phyloP scores from a whole-genome alignment of 2,888 invertebrate species.

The Oligia fasciuncula region DNA sequence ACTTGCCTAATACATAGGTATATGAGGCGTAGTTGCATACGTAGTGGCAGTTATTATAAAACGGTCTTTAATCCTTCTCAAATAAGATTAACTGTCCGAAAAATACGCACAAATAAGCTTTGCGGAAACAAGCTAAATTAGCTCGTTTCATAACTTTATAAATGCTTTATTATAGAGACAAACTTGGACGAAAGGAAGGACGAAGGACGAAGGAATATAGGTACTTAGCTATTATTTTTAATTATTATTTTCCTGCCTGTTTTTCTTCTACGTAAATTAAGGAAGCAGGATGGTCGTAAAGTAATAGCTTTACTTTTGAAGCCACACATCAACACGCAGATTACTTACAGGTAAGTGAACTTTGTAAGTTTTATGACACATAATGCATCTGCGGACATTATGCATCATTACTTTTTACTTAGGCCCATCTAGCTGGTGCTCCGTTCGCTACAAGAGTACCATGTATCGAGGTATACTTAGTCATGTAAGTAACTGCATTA shows the following conservation, averaged over 20 bases:
- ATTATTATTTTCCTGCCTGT: not conserved
- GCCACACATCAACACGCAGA: constrained; percentile 46
- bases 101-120: not conserved
- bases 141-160: not conserved
- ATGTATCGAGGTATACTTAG: not conserved
- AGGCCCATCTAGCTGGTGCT: constrained; percentile 27
- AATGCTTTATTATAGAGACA: not conserved
- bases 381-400: constrained; percentile 56
- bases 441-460: constrained; percentile 9
- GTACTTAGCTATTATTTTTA: not conserved
- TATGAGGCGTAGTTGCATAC: too few relatives aligned
- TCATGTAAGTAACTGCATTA: constrained; percentile 12
- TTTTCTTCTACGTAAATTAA: constrained; percentile 23
- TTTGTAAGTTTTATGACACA: constrained; percentile 53
- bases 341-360: constrained; percentile 50
- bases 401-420: constrained; percentile 59
- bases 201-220: too few relatives aligned
- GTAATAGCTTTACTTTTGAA: constrained; percentile 23
- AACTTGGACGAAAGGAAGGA: not conserved
- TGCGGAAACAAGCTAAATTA: not conserved
- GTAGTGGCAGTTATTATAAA: not conserved
- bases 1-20: not conserved
- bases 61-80: not conserved
- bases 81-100: not conserved
- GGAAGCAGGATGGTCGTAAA: constrained; percentile 39